phyloP scores from a whole-genome alignment of 2,888 invertebrate species.

The Minunthozetes semirufus region DNA sequence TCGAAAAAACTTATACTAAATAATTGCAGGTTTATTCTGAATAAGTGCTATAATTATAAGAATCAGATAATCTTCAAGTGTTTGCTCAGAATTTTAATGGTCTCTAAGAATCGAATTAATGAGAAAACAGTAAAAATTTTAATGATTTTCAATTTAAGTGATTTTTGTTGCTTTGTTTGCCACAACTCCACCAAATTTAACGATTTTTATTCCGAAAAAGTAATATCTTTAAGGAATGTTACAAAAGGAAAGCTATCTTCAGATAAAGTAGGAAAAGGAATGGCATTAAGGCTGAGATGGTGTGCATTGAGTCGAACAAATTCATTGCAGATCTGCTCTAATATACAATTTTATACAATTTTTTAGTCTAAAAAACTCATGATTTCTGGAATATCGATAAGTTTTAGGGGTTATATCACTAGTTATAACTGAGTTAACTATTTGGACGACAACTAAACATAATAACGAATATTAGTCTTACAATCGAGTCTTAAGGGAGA shows the following conservation, averaged over 20 bases:
- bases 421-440: not conserved
- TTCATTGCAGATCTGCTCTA: not conserved
- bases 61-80: too few species aligned
- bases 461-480: slow-evolving; percentile 6
- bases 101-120: too few species aligned
- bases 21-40: not conserved
- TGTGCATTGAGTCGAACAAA: not conserved
- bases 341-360: not conserved
- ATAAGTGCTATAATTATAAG: not conserved
- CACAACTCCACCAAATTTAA: not conserved
- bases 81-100: too few species aligned
- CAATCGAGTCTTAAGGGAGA: not conserved
- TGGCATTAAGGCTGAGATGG: not conserved
- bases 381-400: slow-evolving; percentile 21
- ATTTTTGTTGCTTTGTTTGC: not conserved
- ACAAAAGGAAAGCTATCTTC: not conserved
- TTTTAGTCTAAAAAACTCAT: too few species aligned
- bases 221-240: not conserved
- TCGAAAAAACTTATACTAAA: not conserved
- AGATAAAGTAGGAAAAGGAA: not conserved
- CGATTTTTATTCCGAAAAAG: not conserved
- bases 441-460: not conserved
- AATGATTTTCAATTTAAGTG: not conserved
- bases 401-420: not conserved
- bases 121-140: too few species aligned